These are phyloP conservation scores for Phocides pigmalion DNA, from an alignment of 1,140 invertebrate species.

Conservation along the genomic window DNA sequence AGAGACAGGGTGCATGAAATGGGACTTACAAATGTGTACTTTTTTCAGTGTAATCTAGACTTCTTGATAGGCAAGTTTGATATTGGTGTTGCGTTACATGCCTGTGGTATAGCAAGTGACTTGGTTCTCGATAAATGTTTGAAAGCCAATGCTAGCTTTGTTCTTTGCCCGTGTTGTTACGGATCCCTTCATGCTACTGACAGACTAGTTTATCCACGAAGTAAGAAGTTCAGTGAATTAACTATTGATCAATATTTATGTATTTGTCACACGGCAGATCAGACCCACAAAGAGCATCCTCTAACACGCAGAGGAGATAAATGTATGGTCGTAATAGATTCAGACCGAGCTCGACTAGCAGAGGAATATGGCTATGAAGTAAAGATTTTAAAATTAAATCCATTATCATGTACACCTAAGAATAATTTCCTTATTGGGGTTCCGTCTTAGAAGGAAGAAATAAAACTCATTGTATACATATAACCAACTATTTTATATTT, in stretches of 20 bases:
- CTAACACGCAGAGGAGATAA: constrained; percentile 67
- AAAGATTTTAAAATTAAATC: constrained; percentile 89
- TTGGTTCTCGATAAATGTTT: constrained; percentile 95
- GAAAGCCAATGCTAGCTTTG: constrained; percentile 90
- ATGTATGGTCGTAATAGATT: constrained; percentile 96
- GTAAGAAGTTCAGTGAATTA: constrained; percentile 84
- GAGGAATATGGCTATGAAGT: constrained; percentile 90
- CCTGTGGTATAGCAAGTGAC: constrained; percentile 97
- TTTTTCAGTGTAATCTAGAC: constrained; percentile 94
- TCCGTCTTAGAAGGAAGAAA: constrained; percentile 40
- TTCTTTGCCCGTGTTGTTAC: constrained; percentile 97
- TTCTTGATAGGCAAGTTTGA: constrained; percentile 92
- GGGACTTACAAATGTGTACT: constrained; percentile 89
- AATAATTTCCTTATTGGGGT: constrained; percentile 96
- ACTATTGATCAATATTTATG: constrained; percentile 89
- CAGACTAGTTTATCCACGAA: constrained; percentile 90
- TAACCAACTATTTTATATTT: too few relatives aligned
- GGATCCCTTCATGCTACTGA: constrained; percentile 91
- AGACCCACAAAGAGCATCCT: constrained; percentile 90
- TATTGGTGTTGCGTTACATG: constrained; percentile 95
- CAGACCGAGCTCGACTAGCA: constrained; percentile 91
- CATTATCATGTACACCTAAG: constrained; percentile 94
- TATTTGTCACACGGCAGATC: constrained; percentile 95
- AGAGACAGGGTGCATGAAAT: constrained; percentile 88
- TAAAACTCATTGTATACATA: too few relatives aligned